Evolutionary conservation across 2,888 invertebrate species (phyloP).

Genomic region (Euplagia quadripunctaria): DNA sequence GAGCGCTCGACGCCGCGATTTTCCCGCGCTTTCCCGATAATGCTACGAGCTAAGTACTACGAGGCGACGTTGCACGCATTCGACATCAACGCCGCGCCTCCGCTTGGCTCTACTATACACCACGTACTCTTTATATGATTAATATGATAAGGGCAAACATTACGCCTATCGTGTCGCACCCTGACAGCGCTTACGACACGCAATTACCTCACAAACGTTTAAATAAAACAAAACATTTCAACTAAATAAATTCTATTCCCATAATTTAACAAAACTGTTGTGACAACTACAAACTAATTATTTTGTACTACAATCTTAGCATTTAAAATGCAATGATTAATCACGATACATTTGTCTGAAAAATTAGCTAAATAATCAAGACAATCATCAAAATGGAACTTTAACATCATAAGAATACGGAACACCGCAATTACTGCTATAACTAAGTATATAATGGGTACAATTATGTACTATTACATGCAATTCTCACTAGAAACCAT

Average conservation of each 20-base stretch:
- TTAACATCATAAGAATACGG: conserved; percentile 26
- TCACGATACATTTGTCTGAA: conserved; percentile 43
- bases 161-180: conserved; percentile 51
- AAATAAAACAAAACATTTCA: conserved; percentile 70
- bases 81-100: conserved; percentile 70
- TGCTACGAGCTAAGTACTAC: conserved; percentile 62
- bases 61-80: conserved; percentile 56
- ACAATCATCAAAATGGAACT: conserved; percentile 34
- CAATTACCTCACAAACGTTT: conserved; percentile 45
- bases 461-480: conserved; percentile 16
- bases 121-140: conserved; percentile 68
- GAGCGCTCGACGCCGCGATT: conserved; percentile 61
- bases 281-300: conserved; percentile 66
- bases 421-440: conserved; percentile 25
- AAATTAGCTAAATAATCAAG: conserved; percentile 38
- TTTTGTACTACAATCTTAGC: conserved; percentile 72
- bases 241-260: conserved; percentile 75
- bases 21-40: conserved; percentile 87
- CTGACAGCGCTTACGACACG: conserved; percentile 51
- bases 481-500: neutral
- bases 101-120: conserved; percentile 37
- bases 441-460: conserved; percentile 12
- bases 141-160: conserved; percentile 67
- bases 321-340: conserved; percentile 55
- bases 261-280: conserved; percentile 68